Evolutionary conservation across 2,113 vertebrate genomes (phyloP).

Genomic region (Puntigrus tetrazona): DNA sequence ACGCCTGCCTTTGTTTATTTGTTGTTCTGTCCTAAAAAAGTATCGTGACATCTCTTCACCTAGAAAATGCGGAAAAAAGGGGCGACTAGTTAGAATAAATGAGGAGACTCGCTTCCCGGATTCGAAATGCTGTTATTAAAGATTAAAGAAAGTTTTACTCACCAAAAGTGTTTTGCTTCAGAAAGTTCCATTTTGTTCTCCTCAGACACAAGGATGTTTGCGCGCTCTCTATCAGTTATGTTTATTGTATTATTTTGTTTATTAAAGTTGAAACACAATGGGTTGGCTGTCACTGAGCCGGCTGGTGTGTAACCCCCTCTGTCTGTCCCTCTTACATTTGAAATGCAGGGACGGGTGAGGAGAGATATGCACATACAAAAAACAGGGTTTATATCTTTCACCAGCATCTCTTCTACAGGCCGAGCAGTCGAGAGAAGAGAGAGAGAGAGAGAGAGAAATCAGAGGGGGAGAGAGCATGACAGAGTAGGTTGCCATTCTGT

Average conservation of each 20-base stretch:
- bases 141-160: slow-evolving; percentile 70
- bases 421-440: slow-evolving; percentile 16
- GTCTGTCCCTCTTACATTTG: slow-evolving; percentile 47
- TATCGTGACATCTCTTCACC: not conserved
- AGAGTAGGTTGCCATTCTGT: slow-evolving; percentile 55
- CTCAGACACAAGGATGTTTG: slow-evolving; percentile 67
- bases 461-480: slow-evolving; percentile 48
- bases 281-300: slow-evolving; percentile 75
- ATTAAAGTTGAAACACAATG: slow-evolving; percentile 74
- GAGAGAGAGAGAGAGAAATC: slow-evolving; percentile 37
- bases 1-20: not conserved
- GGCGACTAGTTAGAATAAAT: slow-evolving; percentile 33
- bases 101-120: not conserved
- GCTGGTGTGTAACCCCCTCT: slow-evolving; percentile 61
- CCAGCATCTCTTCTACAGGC: slow-evolving; percentile 40
- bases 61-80: not conserved
- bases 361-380: slow-evolving; percentile 44
- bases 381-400: slow-evolving; percentile 53
- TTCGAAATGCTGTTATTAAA: slow-evolving; percentile 59
- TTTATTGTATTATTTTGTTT: slow-evolving; percentile 59
- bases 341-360: slow-evolving; percentile 45
- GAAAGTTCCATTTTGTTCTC: slow-evolving; percentile 77
- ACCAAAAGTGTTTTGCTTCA: slow-evolving; percentile 72
- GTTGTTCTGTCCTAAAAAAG: not conserved
- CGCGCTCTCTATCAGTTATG: slow-evolving; percentile 56